phyloP scores from a whole-genome alignment of 1,140 invertebrate genomes.

The Euborellia annulipes region DNA sequence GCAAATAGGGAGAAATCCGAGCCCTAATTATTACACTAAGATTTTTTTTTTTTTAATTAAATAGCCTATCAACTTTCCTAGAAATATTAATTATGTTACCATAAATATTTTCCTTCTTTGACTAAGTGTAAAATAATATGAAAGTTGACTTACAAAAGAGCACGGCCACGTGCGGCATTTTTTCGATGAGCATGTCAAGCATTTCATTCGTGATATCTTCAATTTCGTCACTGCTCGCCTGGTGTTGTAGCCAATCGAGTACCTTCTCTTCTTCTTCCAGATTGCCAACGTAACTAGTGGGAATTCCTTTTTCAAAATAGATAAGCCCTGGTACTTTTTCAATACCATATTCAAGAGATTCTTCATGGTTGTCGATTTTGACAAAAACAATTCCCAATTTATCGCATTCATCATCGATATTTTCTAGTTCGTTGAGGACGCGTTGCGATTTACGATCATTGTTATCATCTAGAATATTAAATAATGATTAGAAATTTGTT shows the following conservation, averaged over 20 bases:
- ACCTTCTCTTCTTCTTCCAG: conserved; percentile 83
- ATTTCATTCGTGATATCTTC: conserved; percentile 90
- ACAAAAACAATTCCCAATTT: conserved; percentile 73
- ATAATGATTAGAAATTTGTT: neutral
- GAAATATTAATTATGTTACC: too few species aligned
- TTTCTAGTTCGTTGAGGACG: conserved; percentile 78
- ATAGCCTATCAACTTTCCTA: neutral
- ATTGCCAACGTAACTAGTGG: conserved; percentile 36
- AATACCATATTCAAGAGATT: conserved; percentile 81
- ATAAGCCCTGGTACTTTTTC: conserved; percentile 70
- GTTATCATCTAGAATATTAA: conserved; percentile 55
- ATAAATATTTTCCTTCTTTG: too few species aligned
- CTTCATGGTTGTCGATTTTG: conserved; percentile 80
- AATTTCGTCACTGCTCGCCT: conserved; percentile 77
- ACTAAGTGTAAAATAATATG: too few species aligned
- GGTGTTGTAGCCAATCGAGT: conserved; percentile 70
- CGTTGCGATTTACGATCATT: conserved; percentile 75
- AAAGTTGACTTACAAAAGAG: conserved; percentile 84
- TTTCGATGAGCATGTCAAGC: conserved; percentile 78
- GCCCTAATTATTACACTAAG: too few species aligned
- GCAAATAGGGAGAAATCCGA: too few species aligned
- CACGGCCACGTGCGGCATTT: conserved; percentile 75
- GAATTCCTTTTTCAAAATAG: conserved; percentile 85
- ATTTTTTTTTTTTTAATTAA: too few species aligned
- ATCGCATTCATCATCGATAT: conserved; percentile 90